Evolutionary conservation across 92 coral and sea anemone genomes (phyloP), one percentile per base, ranked within the genome.

Genomic region (Zoanthus solanderi): DNA sequence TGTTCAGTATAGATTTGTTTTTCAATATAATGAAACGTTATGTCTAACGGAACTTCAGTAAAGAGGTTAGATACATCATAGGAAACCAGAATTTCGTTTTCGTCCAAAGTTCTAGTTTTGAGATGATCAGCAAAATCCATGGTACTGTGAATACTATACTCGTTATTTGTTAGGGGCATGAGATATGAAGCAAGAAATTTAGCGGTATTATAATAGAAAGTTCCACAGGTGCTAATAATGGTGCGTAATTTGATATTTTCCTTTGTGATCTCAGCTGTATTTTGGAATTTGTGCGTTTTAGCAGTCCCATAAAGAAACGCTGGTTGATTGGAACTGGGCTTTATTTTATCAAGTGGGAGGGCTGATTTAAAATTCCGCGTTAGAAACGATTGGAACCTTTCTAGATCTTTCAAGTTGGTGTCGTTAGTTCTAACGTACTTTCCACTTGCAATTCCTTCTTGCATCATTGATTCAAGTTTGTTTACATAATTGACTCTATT

Each of bases 31-130:
- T 79, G 45, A 79, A 79, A 50, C 60, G 84, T 79, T 2, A 47
- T 37, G 67, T 79, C 73, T n/a, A 79, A 72, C 42, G 84, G 65
- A 79, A 79, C 84, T 79, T 79, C 65, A 4, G 84, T 56, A 0
- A 79, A 79, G 0, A 68, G 73, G 60, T 54, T 7, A 54, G 60
- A 54, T 0, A 54, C 60, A 54, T 54, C 60, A 54, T 54, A 7
- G 60, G 60, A 6, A 11, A 54, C 60, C 60, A 54, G 58, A 14
- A 53, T 53, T 53, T 53, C 7, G 58, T 53, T 53, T 37, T 37
- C 42, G 42, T 37, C 42, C 42, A 37, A 37, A 37, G 1, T 37
- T 37, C 42, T 37, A 37, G 58, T 1, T 53, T 53, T 53, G 7
- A 53, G 58, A 53, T 8, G 58, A 53, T 53, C 7, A 53, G 80